Evolutionary conservation across 2,888 invertebrate genomes (phyloP).

Genomic region (Strigamia maritima): DNA sequence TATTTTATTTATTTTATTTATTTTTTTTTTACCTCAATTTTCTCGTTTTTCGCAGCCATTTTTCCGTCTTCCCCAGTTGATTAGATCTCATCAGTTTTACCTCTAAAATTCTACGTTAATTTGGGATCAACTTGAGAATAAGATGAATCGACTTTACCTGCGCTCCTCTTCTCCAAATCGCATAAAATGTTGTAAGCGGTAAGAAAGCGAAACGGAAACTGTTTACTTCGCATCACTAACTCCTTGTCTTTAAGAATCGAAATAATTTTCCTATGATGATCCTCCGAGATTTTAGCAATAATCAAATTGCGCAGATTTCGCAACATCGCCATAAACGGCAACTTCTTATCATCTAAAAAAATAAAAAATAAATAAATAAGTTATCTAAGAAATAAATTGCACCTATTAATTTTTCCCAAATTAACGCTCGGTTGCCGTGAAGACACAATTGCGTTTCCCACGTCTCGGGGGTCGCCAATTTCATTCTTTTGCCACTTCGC

Average conservation of each 20-base stretch:
- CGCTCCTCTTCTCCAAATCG: not conserved
- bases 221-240: slow-evolving; percentile 50
- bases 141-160: too few species aligned
- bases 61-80: not conserved
- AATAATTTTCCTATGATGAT: slow-evolving; percentile 52
- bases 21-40: not conserved
- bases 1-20: not conserved
- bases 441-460: slow-evolving; percentile 56
- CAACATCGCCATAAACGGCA: slow-evolving; percentile 57
- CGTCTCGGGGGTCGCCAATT: slow-evolving; percentile 55
- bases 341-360: slow-evolving; percentile 53
- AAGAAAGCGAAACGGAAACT: slow-evolving; percentile 56
- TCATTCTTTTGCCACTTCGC: slow-evolving; percentile 54
- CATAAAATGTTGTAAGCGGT: slow-evolving; percentile 53
- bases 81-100: not conserved
- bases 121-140: too few species aligned
- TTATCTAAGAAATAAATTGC: slow-evolving; percentile 13
- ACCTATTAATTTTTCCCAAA: slow-evolving; percentile 55
- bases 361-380: not conserved
- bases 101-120: too few species aligned
- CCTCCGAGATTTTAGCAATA: slow-evolving; percentile 52
- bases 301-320: slow-evolving; percentile 55
- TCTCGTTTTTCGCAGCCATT: not conserved
- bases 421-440: slow-evolving; percentile 54
- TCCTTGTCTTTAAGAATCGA: slow-evolving; percentile 52